Conservation (phyloP, 2,797 vertebrate genomes). For the Poecilia gillii region DNA sequence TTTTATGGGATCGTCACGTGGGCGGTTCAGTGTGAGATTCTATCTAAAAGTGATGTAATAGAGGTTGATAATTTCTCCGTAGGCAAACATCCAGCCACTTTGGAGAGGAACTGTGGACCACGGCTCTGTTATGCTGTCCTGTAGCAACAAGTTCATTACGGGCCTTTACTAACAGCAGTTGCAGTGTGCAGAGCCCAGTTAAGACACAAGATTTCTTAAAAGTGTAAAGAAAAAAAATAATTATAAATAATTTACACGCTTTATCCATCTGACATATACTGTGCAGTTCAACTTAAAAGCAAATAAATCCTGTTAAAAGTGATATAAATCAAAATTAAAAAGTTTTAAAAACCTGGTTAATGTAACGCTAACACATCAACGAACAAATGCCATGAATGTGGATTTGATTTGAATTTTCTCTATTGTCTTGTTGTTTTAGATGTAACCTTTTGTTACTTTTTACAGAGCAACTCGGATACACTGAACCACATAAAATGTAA, state of each 20-base stretch:
- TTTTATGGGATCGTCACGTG: conserved; percentile 74
- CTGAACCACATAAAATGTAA: not conserved
- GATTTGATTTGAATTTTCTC: not conserved
- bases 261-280: not conserved
- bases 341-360: not conserved
- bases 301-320: not conserved
- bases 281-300: not conserved
- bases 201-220: not conserved
- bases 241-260: not conserved
- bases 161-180: conserved; percentile 5
- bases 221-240: not conserved
- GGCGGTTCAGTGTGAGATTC: conserved; percentile 68
- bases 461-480: not conserved
- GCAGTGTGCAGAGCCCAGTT: not conserved
- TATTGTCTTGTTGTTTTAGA: not conserved
- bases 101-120: conserved; percentile 39
- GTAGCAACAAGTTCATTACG: conserved; percentile 19
- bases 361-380: not conserved
- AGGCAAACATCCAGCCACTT: conserved; percentile 47
- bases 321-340: not conserved
- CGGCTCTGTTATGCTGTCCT: conserved; percentile 8
- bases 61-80: conserved; percentile 66
- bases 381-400: not conserved
- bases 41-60: conserved; percentile 67
- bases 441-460: not conserved